Conservation (phyloP, 2,113 vertebrate species). For the Psilopsiagon aymara region DNA sequence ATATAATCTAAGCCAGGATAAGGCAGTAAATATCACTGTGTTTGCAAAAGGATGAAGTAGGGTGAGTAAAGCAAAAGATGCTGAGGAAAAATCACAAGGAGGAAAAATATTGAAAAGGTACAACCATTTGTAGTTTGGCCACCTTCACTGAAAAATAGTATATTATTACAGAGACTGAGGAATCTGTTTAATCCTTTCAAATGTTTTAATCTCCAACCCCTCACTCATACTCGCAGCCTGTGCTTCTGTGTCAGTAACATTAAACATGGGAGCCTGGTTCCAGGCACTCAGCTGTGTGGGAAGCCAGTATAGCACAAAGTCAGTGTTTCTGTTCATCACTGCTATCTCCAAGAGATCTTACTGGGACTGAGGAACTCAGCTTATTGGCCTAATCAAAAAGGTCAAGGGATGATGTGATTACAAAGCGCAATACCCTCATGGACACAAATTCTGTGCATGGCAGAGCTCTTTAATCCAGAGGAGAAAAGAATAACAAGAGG, state of each 20-base stretch:
- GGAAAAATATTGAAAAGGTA: not conserved
- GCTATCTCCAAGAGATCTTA: not conserved
- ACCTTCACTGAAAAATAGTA: not conserved
- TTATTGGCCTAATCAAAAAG: slow-evolving; percentile 2
- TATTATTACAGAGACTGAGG: not conserved
- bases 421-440: not conserved
- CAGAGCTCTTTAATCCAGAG: not conserved
- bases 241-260: not conserved
- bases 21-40: not conserved
- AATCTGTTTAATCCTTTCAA: not conserved
- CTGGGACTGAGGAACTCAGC: not conserved
- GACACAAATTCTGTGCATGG: not conserved
- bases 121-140: not conserved
- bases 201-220: not conserved
- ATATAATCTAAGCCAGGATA: slow-evolving; percentile 21
- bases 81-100: not conserved
- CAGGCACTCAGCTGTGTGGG: not conserved
- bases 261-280: not conserved
- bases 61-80: not conserved
- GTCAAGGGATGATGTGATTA: not conserved
- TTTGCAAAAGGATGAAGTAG: slow-evolving; percentile 4
- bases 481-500: not conserved
- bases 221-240: not conserved
- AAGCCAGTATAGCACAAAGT: not conserved
- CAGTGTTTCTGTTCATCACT: not conserved